Evolutionary conservation across 2,113 vertebrate genomes (phyloP).

Genomic region (Erinaceus europaeus): DNA sequence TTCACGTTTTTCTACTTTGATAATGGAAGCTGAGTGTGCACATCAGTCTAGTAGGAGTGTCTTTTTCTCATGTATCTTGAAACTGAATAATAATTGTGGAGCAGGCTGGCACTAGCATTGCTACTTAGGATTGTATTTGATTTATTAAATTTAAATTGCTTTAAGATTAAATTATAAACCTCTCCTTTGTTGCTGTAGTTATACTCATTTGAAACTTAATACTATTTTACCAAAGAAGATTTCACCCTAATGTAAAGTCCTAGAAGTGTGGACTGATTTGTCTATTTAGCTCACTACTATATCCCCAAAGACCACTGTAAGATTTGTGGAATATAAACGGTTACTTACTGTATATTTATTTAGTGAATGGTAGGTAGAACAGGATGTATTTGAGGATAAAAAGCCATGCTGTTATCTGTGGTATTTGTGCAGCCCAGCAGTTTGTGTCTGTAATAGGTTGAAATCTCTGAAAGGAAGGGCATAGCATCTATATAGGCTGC

Average conservation of each 20-base stretch:
- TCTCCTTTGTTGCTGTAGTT: neutral
- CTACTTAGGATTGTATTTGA: constrained; percentile 21
- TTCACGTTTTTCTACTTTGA: neutral
- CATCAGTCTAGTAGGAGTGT: neutral
- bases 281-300: neutral
- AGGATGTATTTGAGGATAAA: neutral
- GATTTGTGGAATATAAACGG: neutral
- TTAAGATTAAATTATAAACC: constrained; percentile 19
- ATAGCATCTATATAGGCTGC: neutral
- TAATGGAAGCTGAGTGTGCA: neutral
- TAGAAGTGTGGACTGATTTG: neutral
- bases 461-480: neutral
- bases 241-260: neutral
- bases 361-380: neutral
- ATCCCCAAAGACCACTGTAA: neutral
- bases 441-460: neutral
- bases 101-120: constrained; percentile 10
- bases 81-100: constrained; percentile 39
- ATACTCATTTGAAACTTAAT: neutral
- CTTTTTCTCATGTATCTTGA: constrained; percentile 25
- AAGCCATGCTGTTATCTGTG: neutral
- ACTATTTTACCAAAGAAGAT: neutral
- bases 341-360: neutral
- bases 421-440: neutral
- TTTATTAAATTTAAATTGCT: constrained; percentile 13